These are phyloP conservation scores for Indicator maculatus DNA, from an alignment of 2,113 vertebrate genomes.

Conservation along the genomic window DNA sequence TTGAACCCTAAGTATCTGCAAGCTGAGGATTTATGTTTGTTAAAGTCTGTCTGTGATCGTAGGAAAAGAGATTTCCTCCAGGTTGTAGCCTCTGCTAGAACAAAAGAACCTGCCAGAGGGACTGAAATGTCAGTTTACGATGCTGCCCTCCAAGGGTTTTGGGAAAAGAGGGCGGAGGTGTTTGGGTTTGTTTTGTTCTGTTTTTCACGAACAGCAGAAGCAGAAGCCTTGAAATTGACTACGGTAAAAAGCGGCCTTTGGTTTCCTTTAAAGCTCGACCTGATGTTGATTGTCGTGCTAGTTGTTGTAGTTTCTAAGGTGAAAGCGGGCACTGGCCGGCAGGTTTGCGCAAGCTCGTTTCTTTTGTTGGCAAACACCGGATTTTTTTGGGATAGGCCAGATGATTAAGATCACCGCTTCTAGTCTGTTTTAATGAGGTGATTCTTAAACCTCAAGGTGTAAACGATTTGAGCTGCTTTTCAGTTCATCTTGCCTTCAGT, in stretches of 20 bases:
- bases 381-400: neutral
- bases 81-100: neutral
- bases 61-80: neutral
- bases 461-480: neutral
- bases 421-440: neutral
- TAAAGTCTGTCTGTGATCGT: neutral
- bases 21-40: neutral
- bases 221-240: neutral
- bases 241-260: neutral
- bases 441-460: neutral
- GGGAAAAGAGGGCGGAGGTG: neutral
- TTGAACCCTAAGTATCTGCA: neutral
- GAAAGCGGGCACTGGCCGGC: neutral
- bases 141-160: neutral
- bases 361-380: neutral
- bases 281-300: neutral
- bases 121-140: neutral
- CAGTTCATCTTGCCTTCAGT: neutral
- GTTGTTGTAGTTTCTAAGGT: neutral
- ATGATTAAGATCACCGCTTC: neutral
- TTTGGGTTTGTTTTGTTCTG: neutral
- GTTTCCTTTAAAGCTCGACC: neutral
- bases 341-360: neutral
- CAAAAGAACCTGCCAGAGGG: neutral
- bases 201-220: neutral